These are phyloP conservation scores for Isotomurus palustris DNA, from an alignment of 2,888 invertebrate species.

Conservation along the genomic window DNA sequence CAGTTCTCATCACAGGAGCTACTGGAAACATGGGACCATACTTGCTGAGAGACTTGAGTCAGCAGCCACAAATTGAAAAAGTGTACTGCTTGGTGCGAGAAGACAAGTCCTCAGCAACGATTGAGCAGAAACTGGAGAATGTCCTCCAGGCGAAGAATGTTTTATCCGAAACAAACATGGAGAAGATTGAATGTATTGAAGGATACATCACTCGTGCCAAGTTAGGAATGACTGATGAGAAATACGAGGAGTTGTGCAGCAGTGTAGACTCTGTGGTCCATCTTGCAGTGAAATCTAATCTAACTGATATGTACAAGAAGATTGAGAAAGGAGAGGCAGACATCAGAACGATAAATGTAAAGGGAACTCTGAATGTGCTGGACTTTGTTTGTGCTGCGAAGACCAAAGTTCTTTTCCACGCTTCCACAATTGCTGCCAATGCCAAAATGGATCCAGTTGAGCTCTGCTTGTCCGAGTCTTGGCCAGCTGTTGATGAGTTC, in stretches of 20 bases:
- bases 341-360: constrained; percentile 17
- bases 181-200: constrained; percentile 4
- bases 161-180: background rate
- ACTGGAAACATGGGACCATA: constrained; percentile 26
- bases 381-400: constrained; percentile 17
- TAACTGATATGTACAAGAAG: constrained; percentile 28
- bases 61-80: constrained; percentile 3
- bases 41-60: constrained; percentile 14
- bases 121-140: background rate
- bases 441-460: constrained; percentile 13
- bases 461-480: constrained; percentile 16
- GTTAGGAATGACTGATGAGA: constrained; percentile 15
- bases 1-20: constrained; percentile 18
- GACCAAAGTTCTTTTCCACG: constrained; percentile 26
- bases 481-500: constrained; percentile 15
- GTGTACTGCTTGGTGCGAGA: constrained; percentile 22
- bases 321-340: constrained; percentile 12
- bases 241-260: constrained; percentile 12
- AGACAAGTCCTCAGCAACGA: background rate
- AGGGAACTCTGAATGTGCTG: constrained; percentile 15
- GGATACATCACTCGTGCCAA: constrained; percentile 17
- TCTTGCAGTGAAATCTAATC: constrained; percentile 30
- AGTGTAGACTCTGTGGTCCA: constrained; percentile 29
- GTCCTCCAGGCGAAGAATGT: constrained; percentile 5
- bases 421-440: constrained; percentile 15